phyloP scores from a whole-genome alignment of 1,140 invertebrate species.

The Rhyzopertha dominica region DNA sequence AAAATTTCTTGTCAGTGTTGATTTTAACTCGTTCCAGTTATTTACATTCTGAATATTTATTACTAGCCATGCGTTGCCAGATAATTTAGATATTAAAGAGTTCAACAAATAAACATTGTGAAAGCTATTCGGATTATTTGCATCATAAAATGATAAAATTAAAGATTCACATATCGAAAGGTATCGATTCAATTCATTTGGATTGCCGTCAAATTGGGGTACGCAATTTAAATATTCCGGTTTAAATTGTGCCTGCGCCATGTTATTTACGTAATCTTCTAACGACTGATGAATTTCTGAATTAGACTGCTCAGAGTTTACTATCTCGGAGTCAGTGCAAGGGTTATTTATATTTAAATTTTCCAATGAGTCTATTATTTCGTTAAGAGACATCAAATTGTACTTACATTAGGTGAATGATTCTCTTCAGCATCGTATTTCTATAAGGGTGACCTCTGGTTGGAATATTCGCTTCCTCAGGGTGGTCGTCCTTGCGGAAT shows the following conservation, averaged over 20 bases:
- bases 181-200: slow-evolving; percentile 18
- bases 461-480: too few species aligned
- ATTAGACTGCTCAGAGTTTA: too few species aligned
- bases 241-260: slow-evolving; percentile 16
- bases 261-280: too few species aligned
- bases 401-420: too few species aligned
- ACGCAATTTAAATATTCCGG: slow-evolving; percentile 19
- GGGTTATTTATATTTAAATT: too few species aligned
- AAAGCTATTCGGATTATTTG: slow-evolving; percentile 11
- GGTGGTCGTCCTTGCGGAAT: too few species aligned
- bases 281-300: too few species aligned
- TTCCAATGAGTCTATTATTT: too few species aligned
- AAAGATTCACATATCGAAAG: slow-evolving; percentile 11
- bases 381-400: too few species aligned
- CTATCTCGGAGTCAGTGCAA: too few species aligned
- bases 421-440: too few species aligned
- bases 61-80: slow-evolving; percentile 13
- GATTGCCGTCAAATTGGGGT: slow-evolving; percentile 17
- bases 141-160: slow-evolving; percentile 16
- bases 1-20: slow-evolving; percentile 15
- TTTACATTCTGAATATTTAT: slow-evolving; percentile 19
- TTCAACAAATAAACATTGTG: slow-evolving; percentile 20
- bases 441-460: too few species aligned
- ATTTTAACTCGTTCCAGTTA: slow-evolving; percentile 9
- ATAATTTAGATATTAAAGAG: slow-evolving; percentile 17